Percentiles rank a stretch among this genome's conserved stretches.
phyloP scores from a whole-genome alignment of 37 sponge, comb jelly and placozoan genomes.

The Cladorhizidae sp. region DNA sequence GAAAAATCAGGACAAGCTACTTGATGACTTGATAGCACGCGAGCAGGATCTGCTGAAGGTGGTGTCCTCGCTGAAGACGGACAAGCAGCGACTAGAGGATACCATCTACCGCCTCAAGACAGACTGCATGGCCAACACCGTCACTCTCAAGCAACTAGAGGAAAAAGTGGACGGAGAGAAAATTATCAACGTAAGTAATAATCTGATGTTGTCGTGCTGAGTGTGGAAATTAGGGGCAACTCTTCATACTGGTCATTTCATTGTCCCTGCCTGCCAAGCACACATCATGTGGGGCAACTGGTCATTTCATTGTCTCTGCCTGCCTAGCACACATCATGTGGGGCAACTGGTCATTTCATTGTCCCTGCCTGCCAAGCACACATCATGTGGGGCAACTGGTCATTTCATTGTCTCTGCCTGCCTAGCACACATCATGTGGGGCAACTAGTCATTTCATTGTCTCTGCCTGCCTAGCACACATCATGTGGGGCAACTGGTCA shows the following conservation, averaged over 20 bases:
- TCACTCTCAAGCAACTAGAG: constrained; percentile 30
- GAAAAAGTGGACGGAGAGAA: constrained; percentile 57
- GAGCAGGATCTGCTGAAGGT: constrained; percentile 18
- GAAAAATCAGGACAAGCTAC: constrained; percentile 24
- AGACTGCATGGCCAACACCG: constrained; percentile 13
- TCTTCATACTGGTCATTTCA: not conserved
- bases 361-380: too few relatives aligned
- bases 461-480: too few relatives aligned
- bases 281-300: too few relatives aligned
- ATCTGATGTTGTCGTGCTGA: not conserved
- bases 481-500: too few relatives aligned
- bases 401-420: too few relatives aligned
- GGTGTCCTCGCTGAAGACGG: constrained; percentile 33
- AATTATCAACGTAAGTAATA: constrained; percentile 27
- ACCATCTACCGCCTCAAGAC: constrained; percentile 60
- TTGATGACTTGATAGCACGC: constrained; percentile 20
- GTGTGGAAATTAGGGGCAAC: not conserved
- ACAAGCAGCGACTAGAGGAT: constrained; percentile 67
- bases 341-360: too few relatives aligned
- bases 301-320: too few relatives aligned
- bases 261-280: too few relatives aligned
- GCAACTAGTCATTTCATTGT: too few relatives aligned
- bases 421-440: too few relatives aligned
- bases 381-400: too few relatives aligned
- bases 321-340: too few relatives aligned